Conservation (phyloP, 2,888 invertebrate genomes). For the Apodemia hepburni region DNA sequence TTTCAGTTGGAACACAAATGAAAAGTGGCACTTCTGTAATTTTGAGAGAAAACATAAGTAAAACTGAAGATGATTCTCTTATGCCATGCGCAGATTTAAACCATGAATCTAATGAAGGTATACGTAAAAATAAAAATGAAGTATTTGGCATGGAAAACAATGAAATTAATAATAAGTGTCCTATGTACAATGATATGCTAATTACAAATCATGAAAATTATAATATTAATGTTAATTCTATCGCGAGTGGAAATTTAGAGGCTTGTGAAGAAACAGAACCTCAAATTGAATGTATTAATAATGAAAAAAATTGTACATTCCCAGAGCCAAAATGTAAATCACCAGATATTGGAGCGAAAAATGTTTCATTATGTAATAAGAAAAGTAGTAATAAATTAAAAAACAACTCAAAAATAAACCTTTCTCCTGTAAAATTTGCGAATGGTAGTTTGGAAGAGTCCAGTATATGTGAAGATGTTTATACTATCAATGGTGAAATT, state of each 20-base stretch:
- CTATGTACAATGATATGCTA: not conserved
- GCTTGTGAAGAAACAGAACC: not conserved
- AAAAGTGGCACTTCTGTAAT: not conserved
- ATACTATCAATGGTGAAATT: constrained; percentile 10
- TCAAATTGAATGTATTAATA: not conserved
- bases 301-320: not conserved
- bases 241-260: not conserved
- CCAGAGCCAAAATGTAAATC: not conserved
- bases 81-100: not conserved
- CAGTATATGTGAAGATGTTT: not conserved
- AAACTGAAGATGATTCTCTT: not conserved
- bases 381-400: not conserved
- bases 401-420: not conserved
- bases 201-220: not conserved
- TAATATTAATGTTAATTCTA: not conserved
- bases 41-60: not conserved
- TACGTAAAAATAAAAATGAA: not conserved
- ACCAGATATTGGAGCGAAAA: not conserved
- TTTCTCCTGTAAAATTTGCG: not conserved
- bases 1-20: not conserved
- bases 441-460: not conserved
- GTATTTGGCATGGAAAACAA: not conserved
- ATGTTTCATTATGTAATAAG: not conserved
- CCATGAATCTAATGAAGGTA: not conserved
- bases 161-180: not conserved